Evolutionary conservation across 2,797 vertebrate species (phyloP).

Genomic region (Oryzias dopingdopingensis): DNA sequence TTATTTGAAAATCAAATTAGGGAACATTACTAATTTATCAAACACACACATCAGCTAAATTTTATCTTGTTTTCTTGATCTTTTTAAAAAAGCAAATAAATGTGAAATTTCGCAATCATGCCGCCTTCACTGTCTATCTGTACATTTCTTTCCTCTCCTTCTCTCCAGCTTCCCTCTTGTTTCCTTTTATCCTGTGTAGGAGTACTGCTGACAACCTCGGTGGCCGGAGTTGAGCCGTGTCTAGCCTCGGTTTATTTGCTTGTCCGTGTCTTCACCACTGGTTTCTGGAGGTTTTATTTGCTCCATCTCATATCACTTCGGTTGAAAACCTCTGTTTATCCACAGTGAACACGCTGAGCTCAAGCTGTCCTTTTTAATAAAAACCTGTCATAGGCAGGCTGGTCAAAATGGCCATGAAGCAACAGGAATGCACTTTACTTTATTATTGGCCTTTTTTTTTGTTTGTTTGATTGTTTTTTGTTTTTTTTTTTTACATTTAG

Average conservation of each 20-base stretch:
- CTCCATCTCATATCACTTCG: slow-evolving; percentile 51
- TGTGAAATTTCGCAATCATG: not conserved
- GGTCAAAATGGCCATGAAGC: slow-evolving; percentile 56
- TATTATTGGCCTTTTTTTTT: slow-evolving; percentile 19
- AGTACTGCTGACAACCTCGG: slow-evolving; percentile 45
- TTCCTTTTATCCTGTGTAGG: slow-evolving; percentile 48
- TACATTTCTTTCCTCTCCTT: slow-evolving; percentile 3
- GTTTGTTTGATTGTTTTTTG: slow-evolving; percentile 36
- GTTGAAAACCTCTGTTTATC: slow-evolving; percentile 56
- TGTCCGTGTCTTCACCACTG: slow-evolving; percentile 35
- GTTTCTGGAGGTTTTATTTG: slow-evolving; percentile 57
- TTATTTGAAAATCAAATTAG: not conserved
- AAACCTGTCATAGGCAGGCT: slow-evolving; percentile 46
- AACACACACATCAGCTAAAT: too few species aligned
- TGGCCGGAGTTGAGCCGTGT: slow-evolving; percentile 24
- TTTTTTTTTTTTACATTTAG: slow-evolving; percentile 7
- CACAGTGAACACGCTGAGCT: slow-evolving; percentile 49
- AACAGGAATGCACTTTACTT: slow-evolving; percentile 28
- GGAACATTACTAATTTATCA: not conserved
- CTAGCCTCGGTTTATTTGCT: slow-evolving; percentile 58
- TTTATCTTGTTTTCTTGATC: too few species aligned
- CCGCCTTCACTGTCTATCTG: slow-evolving; percentile 1
- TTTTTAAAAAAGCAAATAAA: too few species aligned
- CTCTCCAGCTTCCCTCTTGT: slow-evolving; percentile 9
- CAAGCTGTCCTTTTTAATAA: slow-evolving; percentile 53